Evolutionary conservation across 2,888 invertebrate genomes (phyloP).

Genomic region (Apamea monoglypha): DNA sequence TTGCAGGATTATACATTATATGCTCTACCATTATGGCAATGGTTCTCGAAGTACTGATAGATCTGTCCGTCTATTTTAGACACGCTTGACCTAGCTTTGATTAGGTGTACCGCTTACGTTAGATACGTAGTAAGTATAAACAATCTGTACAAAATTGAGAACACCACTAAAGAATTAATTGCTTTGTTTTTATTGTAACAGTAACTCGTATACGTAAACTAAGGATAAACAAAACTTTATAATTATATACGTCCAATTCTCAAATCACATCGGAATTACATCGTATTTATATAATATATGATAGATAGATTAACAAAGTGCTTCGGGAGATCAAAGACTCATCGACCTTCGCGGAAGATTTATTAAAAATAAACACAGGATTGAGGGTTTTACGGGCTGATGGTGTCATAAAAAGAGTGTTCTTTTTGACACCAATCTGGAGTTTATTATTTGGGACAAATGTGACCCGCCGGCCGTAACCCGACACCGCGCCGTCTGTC

Average conservation of each 20-base stretch:
- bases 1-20: slow-evolving; percentile 61
- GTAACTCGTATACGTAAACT: slow-evolving; percentile 64
- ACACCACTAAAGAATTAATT: slow-evolving; percentile 76
- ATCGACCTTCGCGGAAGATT: slow-evolving; percentile 84
- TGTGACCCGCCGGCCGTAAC: slow-evolving; percentile 87
- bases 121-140: slow-evolving; percentile 65
- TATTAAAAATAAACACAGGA: slow-evolving; percentile 85
- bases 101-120: slow-evolving; percentile 64
- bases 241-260: slow-evolving; percentile 36
- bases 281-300: slow-evolving; percentile 27
- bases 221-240: slow-evolving; percentile 33
- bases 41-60: slow-evolving; percentile 58
- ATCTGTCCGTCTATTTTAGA: slow-evolving; percentile 62
- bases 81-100: slow-evolving; percentile 60
- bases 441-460: slow-evolving; percentile 89
- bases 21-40: slow-evolving; percentile 60
- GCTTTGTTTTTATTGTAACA: slow-evolving; percentile 80
- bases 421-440: slow-evolving; percentile 89
- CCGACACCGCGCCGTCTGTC: slow-evolving; percentile 85
- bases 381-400: slow-evolving; percentile 83
- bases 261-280: slow-evolving; percentile 52
- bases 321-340: slow-evolving; percentile 78
- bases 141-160: slow-evolving; percentile 72
- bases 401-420: slow-evolving; percentile 88
- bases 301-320: slow-evolving; percentile 71